A percentile compares a stretch with the other conserved stretches of the same genome.
Conservation (phyloP, 1,140 invertebrate genomes). For the Drosophila pseudoananassae region DNA sequence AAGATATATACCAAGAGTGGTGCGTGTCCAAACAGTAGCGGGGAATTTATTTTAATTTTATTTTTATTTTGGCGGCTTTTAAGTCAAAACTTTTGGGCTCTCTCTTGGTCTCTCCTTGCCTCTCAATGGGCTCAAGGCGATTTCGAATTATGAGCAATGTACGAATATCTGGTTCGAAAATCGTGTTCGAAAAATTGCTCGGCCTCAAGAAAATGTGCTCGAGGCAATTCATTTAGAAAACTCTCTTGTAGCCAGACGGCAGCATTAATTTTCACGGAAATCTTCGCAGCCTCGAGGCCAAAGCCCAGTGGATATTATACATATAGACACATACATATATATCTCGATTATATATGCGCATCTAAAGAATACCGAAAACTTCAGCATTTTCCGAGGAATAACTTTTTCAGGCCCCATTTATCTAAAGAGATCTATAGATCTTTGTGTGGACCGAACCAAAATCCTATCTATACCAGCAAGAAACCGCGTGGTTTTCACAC, state of each 20-base stretch:
- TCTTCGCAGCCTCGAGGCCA: slow-evolving; percentile 77
- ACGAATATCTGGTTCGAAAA: slow-evolving; percentile 54
- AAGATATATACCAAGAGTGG: slow-evolving; percentile 30
- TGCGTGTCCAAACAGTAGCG: slow-evolving; percentile 33
- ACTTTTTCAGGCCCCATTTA: slow-evolving; percentile 45
- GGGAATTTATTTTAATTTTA: slow-evolving; percentile 30
- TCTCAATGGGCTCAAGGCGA: slow-evolving; percentile 50
- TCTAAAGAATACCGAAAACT: slow-evolving; percentile 61
- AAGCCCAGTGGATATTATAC: slow-evolving; percentile 50
- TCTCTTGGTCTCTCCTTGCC: slow-evolving; percentile 18
- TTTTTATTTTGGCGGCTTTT: slow-evolving; percentile 28
- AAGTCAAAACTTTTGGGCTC: slow-evolving; percentile 9
- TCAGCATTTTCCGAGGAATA: slow-evolving; percentile 53
- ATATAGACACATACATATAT: slow-evolving; percentile 30
- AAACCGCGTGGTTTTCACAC: slow-evolving; percentile 72
- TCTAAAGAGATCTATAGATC: slow-evolving; percentile 46
- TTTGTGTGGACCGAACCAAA: slow-evolving; percentile 11
- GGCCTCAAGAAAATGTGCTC: slow-evolving; percentile 29
- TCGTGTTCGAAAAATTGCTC: slow-evolving; percentile 47
- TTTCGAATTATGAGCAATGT: slow-evolving; percentile 61
- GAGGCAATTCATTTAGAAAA: slow-evolving; percentile 77
- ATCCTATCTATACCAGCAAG: slow-evolving; percentile 53
- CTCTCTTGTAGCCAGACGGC: slow-evolving; percentile 81
- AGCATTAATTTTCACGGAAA: slow-evolving; percentile 82
- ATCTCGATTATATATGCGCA: slow-evolving; percentile 29